Evolutionary conservation across 2,113 vertebrate species (phyloP), one percentile per base, ranked within the genome.

Genomic region (Leucosticte australis): DNA sequence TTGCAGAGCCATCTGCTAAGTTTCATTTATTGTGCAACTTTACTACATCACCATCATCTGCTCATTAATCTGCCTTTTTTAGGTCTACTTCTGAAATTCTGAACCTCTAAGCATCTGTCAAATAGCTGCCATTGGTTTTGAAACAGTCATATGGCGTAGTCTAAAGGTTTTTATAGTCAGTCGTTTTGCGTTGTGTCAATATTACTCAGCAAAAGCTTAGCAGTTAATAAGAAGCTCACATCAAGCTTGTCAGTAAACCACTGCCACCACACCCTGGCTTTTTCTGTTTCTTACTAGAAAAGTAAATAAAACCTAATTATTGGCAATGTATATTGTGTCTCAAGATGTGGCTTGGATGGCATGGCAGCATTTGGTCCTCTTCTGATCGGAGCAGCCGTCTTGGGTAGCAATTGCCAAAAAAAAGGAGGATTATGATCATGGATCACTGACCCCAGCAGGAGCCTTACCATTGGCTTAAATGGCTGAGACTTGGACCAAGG

Each of bases 31-130:
- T 82, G 88, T 64, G 76, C 37, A 92, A 83, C 86, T 97, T 96
- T 89, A 91, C 90, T 96, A 83, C 88, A 73, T 95, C 69, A 22
- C 82, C 63, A 70, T 93, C 92, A 83, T 95, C 88, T 95, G 88
- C 74, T 93, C 94, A 53, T 94, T 96, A 93, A 93, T 95, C 92
- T 95, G 94, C 89, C 85, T 95, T 88, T 94, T 92, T 90, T 86
- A 93, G 85, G 88, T 80, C 57, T 93, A 24, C 30, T 94, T 85
- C 70, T 69, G 88, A 95, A 93, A 94, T 95, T 89, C 64, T 53
- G 85, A 78, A 60, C 67, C 79, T 83, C 79, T 71, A 65, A 94
- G 83, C 93, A 96, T 90, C 93, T 96, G 93, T 96, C 92, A 92
- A 68, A 86, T 78, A 86, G 52, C 79, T 83, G 46, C 76, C 41